Conservation (phyloP, 2,888 invertebrate genomes). For the Empis stercorea region DNA sequence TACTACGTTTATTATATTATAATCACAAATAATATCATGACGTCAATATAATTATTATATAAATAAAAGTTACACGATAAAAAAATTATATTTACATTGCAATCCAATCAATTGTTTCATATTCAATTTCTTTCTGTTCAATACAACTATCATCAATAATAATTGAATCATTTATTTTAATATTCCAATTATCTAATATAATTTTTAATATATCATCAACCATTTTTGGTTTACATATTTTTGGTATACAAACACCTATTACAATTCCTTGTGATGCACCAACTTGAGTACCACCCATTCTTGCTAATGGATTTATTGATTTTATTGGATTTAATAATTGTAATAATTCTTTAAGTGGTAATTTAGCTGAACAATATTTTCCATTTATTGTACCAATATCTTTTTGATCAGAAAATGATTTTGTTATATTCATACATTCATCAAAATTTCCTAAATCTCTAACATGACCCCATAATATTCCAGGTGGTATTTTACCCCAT, state of each 20-base stretch:
- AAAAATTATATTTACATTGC: background rate
- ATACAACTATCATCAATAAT: background rate
- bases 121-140: background rate
- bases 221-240: background rate
- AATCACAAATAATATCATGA: too few relatives aligned
- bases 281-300: too few relatives aligned
- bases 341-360: too few relatives aligned
- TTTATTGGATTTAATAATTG: too few relatives aligned
- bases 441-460: background rate
- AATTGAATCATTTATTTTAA: background rate
- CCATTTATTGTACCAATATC: background rate
- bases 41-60: too few relatives aligned
- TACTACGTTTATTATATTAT: too few relatives aligned
- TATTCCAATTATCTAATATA: background rate
- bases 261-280: background rate
- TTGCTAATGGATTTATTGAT: too few relatives aligned
- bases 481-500: constrained; percentile 23
- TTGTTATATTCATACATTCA: background rate
- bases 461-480: constrained; percentile 14
- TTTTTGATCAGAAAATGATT: background rate
- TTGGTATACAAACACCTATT: background rate
- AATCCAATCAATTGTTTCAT: background rate
- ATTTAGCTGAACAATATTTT: background rate
- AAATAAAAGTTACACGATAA: too few relatives aligned
- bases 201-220: background rate